Conservation (phyloP, 2,113 vertebrate genomes). For the Mastomys coucha region DNA sequence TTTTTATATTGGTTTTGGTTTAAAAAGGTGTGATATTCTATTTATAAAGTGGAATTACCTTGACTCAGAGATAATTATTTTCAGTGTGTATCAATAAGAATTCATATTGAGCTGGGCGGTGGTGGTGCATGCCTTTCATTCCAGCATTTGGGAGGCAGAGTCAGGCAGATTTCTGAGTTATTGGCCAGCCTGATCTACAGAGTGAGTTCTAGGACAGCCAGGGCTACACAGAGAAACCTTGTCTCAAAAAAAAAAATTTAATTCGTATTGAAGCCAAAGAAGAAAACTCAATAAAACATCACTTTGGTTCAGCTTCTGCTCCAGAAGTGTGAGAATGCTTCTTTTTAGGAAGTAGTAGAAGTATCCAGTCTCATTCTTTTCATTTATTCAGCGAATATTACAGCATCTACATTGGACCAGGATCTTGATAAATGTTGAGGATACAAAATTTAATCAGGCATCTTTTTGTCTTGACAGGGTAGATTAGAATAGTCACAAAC, state of each 20-base stretch:
- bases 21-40: slow-evolving; percentile 58
- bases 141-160: too few relatives aligned
- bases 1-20: slow-evolving; percentile 66
- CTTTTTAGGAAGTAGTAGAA: slow-evolving; percentile 62
- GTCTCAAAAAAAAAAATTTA: too few relatives aligned
- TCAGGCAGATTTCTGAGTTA: too few relatives aligned
- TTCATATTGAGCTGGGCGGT: slow-evolving; percentile 38
- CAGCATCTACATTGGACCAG: background rate
- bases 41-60: slow-evolving; percentile 70
- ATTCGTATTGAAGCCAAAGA: slow-evolving; percentile 65
- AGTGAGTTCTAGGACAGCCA: too few relatives aligned
- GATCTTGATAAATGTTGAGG: slow-evolving; percentile 40
- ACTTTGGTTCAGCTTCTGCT: slow-evolving; percentile 60
- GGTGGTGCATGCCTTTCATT: too few relatives aligned
- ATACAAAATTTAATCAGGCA: slow-evolving; percentile 46
- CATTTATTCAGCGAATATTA: slow-evolving; percentile 75
- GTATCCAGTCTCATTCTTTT: slow-evolving; percentile 63
- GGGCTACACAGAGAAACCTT: too few relatives aligned
- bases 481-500: background rate
- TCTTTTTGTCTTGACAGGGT: slow-evolving; percentile 43
- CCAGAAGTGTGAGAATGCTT: slow-evolving; percentile 58
- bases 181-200: too few relatives aligned
- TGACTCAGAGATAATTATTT: slow-evolving; percentile 74
- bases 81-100: slow-evolving; percentile 71
- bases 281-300: slow-evolving; percentile 71